phyloP scores from a whole-genome alignment of 1,140 invertebrate genomes.

The Ostrea edulis region DNA sequence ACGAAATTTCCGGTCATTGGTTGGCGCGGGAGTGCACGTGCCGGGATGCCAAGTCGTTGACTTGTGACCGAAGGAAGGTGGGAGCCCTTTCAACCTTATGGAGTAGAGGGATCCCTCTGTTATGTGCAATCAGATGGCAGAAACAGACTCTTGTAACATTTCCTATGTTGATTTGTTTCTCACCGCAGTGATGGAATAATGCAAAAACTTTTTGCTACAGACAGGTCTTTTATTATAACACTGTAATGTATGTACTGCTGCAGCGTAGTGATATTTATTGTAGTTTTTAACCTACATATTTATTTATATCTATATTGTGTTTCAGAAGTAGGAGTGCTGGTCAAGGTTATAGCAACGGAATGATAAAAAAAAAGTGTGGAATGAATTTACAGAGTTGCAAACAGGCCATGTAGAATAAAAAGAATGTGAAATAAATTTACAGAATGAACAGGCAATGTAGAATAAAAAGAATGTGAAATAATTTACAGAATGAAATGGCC shows the following conservation, averaged over 20 bases:
- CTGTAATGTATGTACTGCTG: background rate
- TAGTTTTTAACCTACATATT: constrained; percentile 9
- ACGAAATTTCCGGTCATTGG: constrained; percentile 24
- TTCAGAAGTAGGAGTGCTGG: background rate
- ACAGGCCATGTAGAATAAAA: too few species aligned
- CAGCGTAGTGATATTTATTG: constrained; percentile 5
- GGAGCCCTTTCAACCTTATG: background rate
- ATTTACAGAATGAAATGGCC: too few species aligned
- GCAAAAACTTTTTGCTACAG: background rate
- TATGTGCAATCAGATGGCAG: background rate
- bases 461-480: too few species aligned
- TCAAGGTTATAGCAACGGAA: background rate
- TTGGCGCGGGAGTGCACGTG: constrained; percentile 4
- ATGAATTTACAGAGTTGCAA: too few species aligned
- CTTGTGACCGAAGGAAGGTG: constrained; percentile 11
- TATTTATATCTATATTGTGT: background rate
- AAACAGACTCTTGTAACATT: background rate
- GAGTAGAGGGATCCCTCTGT: background rate
- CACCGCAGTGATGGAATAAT: background rate
- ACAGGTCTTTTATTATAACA: background rate
- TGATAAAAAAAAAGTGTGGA: too few species aligned
- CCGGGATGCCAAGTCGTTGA: constrained; percentile 11
- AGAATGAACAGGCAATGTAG: too few species aligned
- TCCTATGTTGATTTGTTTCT: background rate
- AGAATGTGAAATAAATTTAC: too few species aligned